Base-by-base conservation (phyloP, 1,140 invertebrate species). In the Cotesia vestalis region DNA sequence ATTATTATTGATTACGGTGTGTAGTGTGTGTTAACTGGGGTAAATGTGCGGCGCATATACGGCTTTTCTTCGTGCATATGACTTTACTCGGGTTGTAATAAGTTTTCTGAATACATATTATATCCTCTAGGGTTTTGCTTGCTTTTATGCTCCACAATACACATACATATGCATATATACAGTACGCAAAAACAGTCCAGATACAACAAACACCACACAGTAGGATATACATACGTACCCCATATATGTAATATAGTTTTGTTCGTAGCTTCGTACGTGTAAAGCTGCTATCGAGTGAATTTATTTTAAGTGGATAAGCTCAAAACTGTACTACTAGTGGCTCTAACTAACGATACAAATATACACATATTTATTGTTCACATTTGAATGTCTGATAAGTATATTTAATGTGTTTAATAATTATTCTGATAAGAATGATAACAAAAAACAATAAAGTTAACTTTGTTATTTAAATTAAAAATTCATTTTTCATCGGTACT, bases 1-100 rank as follows among this genome's bases (percentile, higher is more conserved):
- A 74, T 74, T 74, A 74, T 74, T 71, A 71, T 74, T 74, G 46
- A 71, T 74, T 71, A 71, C 67, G 66, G 40, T 62, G 40, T 46
- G 40, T 46, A 46, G 40, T 46, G 40, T 46, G 40, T 8, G 38
- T 67, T 73, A 75, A 75, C 62, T 35, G 53, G 66, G 70, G 34
- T 70, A 53, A 71, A 72, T 73, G 53, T 66, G 12, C 68, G 36
- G 51, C 40, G 40, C 8, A 46, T 46, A 46, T 46, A 20, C 61
- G 61, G 20, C 14, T 27, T 35, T 51, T 35, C 34, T 61, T 64
- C 36, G 52, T 35, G 35, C 62, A 62, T 46, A 60, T 40, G 46
- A 51, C 59, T 71, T 74, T 71, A 64, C 35, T 36, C 12, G 34
- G 20, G 27, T n/a, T 57, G 52, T 63, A 46, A 46, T 46, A 64